Conservation (phyloP, 2,113 vertebrate genomes). For the Spea bombifrons region DNA sequence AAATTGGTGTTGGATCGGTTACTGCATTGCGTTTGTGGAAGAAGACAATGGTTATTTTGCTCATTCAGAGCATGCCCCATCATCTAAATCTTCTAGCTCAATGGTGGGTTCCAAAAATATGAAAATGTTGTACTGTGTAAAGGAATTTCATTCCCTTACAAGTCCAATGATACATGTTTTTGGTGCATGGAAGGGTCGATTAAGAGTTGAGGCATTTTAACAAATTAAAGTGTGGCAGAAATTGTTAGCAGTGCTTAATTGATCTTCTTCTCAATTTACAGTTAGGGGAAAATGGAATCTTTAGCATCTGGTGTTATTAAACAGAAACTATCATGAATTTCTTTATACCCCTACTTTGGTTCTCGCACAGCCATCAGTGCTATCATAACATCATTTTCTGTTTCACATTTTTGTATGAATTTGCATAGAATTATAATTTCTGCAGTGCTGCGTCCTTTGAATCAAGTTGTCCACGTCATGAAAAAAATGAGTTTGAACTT, state of each 20-base stretch:
- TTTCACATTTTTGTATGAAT: background rate
- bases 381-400: background rate
- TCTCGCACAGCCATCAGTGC: background rate
- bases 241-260: background rate
- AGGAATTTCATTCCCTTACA: background rate
- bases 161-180: background rate
- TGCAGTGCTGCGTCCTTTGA: background rate
- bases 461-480: background rate
- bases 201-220: background rate
- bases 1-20: conserved; percentile 21
- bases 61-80: conserved; percentile 14
- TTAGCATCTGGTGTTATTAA: background rate
- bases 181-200: background rate
- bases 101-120: background rate
- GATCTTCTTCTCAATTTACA: background rate
- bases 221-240: background rate
- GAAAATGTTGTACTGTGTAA: background rate
- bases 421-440: background rate
- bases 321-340: background rate
- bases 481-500: background rate
- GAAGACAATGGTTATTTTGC: conserved; percentile 27
- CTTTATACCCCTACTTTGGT: background rate
- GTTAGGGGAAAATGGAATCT: background rate
- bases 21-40: conserved; percentile 3
- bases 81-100: background rate